Base-by-base conservation (phyloP, 2,888 invertebrate genomes). In the Disparrhopalites patrizii region DNA sequence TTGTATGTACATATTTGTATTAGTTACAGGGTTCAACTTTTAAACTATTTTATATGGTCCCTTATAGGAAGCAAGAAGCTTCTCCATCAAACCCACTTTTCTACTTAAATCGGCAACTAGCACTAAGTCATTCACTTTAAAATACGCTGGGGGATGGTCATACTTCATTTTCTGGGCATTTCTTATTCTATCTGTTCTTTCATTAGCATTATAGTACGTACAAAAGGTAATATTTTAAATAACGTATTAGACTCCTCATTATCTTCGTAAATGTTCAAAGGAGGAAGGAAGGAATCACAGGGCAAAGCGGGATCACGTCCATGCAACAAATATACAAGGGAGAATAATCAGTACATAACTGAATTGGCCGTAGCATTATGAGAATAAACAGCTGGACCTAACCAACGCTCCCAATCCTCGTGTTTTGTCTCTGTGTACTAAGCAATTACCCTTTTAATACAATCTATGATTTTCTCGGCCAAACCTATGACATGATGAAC, bases 241-340 rank as follows among this genome's bases (percentile, higher is more conserved):
- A 43, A 5, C 20, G 15, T 43, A 43, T 43, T 5, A 18, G 43
- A 20, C 5, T 43, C 43, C 15, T 4, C 5, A 43, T 43, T 20
- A 15, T 43, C 43, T 43, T 43, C 20, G 20, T 18, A 43, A 4
- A 43, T 5, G 20, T 43, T 20, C 5, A 43, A 18, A 18, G 57
- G 30, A 8, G 57, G 68, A 20, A 56, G n/a, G 5, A 23, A 5
- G 20, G n/a, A 15, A 27, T 68, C 66, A 25, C 50, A 62, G 18
- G 56, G 55, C 5, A 69, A 18, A 8, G 10, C n/a, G 1, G 69
- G 56, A 13, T 69, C 64, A 28, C 64, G 7, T 15, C 66, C 66
- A 20, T 56, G 30, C 10, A 69, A n/a, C 1, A 67, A 55, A 33
- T 38, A 64, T 38, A 31, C 66, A n/a, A n/a, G 0, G 69, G 69